Conservation (phyloP, 2,113 vertebrate genomes). For the Mesitornis unicolor region DNA sequence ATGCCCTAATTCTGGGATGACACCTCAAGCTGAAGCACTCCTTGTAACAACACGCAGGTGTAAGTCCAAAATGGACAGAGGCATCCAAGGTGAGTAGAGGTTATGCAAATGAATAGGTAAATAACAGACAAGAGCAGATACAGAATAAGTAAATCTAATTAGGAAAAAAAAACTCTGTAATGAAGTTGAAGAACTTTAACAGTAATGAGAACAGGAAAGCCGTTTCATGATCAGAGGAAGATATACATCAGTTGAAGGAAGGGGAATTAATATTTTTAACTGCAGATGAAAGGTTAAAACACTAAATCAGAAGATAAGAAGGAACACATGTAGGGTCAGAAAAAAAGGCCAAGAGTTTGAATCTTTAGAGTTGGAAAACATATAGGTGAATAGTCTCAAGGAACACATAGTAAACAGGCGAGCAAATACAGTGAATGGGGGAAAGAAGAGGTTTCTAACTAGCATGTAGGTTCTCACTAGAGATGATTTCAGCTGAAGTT, state of each 20-base stretch:
- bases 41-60: not conserved
- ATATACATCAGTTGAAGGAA: not conserved
- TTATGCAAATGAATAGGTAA: not conserved
- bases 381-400: not conserved
- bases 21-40: not conserved
- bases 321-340: not conserved
- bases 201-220: not conserved
- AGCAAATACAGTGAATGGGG: not conserved
- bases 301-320: not conserved
- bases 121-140: not conserved
- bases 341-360: not conserved
- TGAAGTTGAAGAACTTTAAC: not conserved
- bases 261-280: not conserved
- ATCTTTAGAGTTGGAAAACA: not conserved
- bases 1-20: not conserved
- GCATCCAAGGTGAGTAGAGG: not conserved
- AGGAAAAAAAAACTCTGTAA: not conserved
- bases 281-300: not conserved
- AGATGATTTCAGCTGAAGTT: not conserved
- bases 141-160: not conserved
- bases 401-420: not conserved
- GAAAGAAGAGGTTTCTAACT: not conserved
- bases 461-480: not conserved
- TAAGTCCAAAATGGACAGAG: not conserved
- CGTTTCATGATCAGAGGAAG: not conserved